Evolutionary conservation across 1,140 invertebrate genomes (phyloP).

Genomic region (Pogonomyrmex californicus): DNA sequence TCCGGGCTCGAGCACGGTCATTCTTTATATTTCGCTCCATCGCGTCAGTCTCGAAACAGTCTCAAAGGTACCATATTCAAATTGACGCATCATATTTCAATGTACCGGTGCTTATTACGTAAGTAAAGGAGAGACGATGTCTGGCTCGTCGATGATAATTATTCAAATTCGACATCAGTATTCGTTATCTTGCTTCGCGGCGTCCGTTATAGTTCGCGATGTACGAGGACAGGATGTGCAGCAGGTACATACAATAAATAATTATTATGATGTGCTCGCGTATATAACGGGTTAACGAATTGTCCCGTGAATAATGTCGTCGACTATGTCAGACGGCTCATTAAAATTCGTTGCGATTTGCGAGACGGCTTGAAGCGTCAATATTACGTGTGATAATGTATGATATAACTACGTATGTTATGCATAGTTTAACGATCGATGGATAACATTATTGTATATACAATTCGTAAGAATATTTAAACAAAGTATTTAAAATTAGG

Average conservation of each 20-base stretch:
- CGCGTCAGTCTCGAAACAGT: not conserved
- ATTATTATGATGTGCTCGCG: constrained; percentile 69
- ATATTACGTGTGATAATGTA: constrained; percentile 7
- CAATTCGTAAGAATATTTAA: not conserved
- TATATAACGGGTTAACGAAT: constrained; percentile 71
- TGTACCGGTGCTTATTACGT: constrained; percentile 53
- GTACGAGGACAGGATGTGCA: constrained; percentile 31
- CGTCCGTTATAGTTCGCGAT: constrained; percentile 64
- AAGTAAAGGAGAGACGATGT: constrained; percentile 19
- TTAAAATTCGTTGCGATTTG: constrained; percentile 72
- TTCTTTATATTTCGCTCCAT: not conserved
- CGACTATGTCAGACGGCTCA: constrained; percentile 40
- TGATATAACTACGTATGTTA: not conserved
- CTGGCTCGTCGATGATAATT: constrained; percentile 64
- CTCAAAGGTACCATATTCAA: constrained; percentile 59
- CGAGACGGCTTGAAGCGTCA: constrained; percentile 20
- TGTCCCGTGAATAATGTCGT: constrained; percentile 59
- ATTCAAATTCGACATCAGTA: constrained; percentile 74
- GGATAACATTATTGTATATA: not conserved
- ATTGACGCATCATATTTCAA: constrained; percentile 60
- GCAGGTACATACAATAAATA: constrained; percentile 44
- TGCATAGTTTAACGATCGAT: constrained; percentile 12
- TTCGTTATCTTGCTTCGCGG: constrained; percentile 52
- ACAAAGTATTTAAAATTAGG: not conserved
- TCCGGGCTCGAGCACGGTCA: not conserved